Base-by-base conservation (phyloP, 2,797 vertebrate genomes). In the Remorina albescens region DNA sequence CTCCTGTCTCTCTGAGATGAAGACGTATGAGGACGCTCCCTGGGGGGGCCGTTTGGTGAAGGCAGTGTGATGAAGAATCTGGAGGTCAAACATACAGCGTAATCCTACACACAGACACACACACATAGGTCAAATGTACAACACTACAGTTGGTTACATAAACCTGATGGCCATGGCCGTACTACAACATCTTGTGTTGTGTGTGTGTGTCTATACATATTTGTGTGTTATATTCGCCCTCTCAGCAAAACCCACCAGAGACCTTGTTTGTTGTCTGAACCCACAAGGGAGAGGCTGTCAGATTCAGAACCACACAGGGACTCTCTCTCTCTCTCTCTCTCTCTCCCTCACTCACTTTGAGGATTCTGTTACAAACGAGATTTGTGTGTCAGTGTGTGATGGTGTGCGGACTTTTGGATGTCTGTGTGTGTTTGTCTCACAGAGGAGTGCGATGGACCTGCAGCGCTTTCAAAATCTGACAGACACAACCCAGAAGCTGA, bases 281-380 rank as follows among this genome's bases (percentile, higher is more conserved):
- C 94, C 96, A 96, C 95, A 95, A 94, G 95, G 95, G 95, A 96
- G 95, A 96, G 83, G 90, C 95, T 97, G 96, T 96, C 96, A 98
- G 96, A 95, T 96, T 85, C 95, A 94, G 95, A 94, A 94, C 95
- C 94, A 94, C 95, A 94, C 92, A 81, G 89, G 85, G 74, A 71
- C 71, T 36, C 67, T 59, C 68, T n/a, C 55, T 41, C 41, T 42
- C 16, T 42, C 37, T 39, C 13, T 39, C 37, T 39, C 39, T 41
- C 39, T 41, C 37, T 39, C 37, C 13, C 37, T 39, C 61, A 70
- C 64, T 61, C 47, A 57, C 5, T 62, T 54, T 49, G 56, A 73
- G 42, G 62, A 73, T 50, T 65, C 60, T 69, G 47, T 68, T 65
- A 73, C 76, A 86, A 86, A 83, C 76, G 76, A 77, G 82, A 51